Percentiles rank a stretch among this genome's conserved stretches.
These are phyloP conservation scores for Micronycteris hirsuta DNA, from an alignment of 2,113 vertebrate species.

Conservation along the genomic window DNA sequence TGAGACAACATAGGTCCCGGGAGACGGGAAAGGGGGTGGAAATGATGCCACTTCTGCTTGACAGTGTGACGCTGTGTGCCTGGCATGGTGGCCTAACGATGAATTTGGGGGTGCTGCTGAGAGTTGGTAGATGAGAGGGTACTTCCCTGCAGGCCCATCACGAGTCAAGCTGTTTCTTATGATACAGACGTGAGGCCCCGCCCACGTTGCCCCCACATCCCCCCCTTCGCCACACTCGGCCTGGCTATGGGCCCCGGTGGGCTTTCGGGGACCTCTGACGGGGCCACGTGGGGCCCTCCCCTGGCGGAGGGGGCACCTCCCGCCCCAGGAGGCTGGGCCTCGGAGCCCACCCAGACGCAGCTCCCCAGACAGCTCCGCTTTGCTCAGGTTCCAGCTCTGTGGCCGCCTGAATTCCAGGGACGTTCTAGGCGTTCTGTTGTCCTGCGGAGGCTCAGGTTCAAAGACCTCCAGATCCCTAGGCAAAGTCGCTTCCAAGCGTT, in stretches of 20 bases:
- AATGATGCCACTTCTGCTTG: rapidly evolving
- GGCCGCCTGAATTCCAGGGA: not conserved
- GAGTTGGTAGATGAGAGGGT: rapidly evolving
- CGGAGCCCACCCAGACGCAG: not conserved
- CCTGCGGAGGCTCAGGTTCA: not conserved
- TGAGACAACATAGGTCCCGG: rapidly evolving
- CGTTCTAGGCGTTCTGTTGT: not conserved
- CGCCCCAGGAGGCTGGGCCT: not conserved
- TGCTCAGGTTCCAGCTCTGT: not conserved
- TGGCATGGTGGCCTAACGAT: rapidly evolving
- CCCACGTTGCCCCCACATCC: not conserved
- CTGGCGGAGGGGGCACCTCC: not conserved
- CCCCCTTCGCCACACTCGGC: not conserved
- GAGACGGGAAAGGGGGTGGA: not conserved
- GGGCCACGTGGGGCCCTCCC: too few relatives aligned
- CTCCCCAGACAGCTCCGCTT: not conserved
- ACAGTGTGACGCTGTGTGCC: rapidly evolving
- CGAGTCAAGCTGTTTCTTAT: rapidly evolving
- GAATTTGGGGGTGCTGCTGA: not conserved
- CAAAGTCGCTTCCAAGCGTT: not conserved
- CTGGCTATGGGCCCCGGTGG: not conserved
- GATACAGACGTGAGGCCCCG: rapidly evolving
- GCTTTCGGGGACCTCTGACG: too few relatives aligned
- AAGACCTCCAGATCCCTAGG: not conserved
- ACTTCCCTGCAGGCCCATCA: not conserved